These are phyloP conservation scores for Spodoptera frugiperda DNA, from an alignment of 1,140 invertebrate genomes.

Conservation along the genomic window DNA sequence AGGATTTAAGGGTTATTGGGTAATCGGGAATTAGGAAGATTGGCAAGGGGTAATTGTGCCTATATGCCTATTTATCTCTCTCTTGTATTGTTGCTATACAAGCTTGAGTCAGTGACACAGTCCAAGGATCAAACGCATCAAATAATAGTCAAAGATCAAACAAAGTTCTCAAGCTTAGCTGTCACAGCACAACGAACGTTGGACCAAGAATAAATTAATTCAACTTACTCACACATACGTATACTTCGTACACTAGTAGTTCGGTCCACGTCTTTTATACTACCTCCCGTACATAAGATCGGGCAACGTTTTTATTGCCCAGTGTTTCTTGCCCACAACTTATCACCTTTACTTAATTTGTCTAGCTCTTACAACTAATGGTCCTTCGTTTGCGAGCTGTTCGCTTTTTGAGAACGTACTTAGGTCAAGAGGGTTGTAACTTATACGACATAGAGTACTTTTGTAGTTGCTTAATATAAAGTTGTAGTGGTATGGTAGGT, in stretches of 20 bases:
- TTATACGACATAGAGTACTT: constrained; percentile 4
- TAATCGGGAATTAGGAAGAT: no score
- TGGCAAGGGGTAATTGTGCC: no score
- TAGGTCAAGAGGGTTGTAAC: constrained; percentile 1
- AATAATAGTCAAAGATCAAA: no score
- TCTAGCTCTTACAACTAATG: constrained; percentile 34
- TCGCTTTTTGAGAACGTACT: constrained; percentile 8
- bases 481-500: no score
- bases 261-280: background rate
- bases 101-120: no score
- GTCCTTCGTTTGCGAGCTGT: constrained; percentile 21
- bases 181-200: no score
- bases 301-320: constrained; percentile 41
- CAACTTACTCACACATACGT: background rate
- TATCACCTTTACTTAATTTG: constrained; percentile 50
- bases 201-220: no score
- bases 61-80: no score
- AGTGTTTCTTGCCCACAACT: constrained; percentile 41
- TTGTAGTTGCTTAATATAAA: background rate
- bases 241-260: background rate
- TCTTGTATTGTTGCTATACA: no score
- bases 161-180: no score
- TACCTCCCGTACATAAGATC: background rate
- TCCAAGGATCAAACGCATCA: no score
- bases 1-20: no score